Percentiles rank a stretch among this genome's conserved stretches.
These are phyloP conservation scores for Haliclystus octoradiatus DNA, from an alignment of 30 jellyfish, hydroid and myxozoan species.

Conservation along the genomic window DNA sequence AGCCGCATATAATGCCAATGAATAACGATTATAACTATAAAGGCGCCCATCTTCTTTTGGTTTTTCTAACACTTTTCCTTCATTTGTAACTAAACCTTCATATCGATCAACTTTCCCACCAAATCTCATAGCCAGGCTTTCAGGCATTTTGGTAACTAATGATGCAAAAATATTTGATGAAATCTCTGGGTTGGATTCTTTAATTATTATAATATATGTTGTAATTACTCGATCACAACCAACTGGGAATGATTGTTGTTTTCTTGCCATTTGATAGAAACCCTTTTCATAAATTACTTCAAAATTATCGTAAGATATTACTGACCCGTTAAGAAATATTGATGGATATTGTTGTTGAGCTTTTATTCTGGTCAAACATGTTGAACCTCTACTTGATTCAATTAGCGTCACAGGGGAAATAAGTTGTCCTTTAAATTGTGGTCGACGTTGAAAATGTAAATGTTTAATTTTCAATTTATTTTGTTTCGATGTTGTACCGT, in stretches of 20 bases:
- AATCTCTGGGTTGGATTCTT: neutral
- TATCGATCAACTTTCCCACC: constrained; percentile 7
- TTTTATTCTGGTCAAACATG: constrained; percentile 4
- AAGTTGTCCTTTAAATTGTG: neutral
- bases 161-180: neutral
- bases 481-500: neutral
- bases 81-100: neutral
- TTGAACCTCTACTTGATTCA: constrained; percentile 7
- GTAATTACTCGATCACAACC: constrained; percentile 2
- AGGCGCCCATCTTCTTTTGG: neutral
- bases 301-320: neutral
- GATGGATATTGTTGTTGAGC: constrained; percentile 4
- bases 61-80: neutral
- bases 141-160: neutral
- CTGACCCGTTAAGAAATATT: neutral
- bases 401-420: neutral
- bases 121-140: neutral
- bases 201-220: neutral
- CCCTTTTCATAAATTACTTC: neutral
- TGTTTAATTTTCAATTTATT: neutral
- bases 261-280: neutral
- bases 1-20: neutral
- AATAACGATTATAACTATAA: neutral
- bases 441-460: constrained; percentile 5
- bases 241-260: neutral